These are phyloP conservation scores for Phenganax stokvisi DNA, from an alignment of 92 coral and sea anemone species.

Conservation along the genomic window DNA sequence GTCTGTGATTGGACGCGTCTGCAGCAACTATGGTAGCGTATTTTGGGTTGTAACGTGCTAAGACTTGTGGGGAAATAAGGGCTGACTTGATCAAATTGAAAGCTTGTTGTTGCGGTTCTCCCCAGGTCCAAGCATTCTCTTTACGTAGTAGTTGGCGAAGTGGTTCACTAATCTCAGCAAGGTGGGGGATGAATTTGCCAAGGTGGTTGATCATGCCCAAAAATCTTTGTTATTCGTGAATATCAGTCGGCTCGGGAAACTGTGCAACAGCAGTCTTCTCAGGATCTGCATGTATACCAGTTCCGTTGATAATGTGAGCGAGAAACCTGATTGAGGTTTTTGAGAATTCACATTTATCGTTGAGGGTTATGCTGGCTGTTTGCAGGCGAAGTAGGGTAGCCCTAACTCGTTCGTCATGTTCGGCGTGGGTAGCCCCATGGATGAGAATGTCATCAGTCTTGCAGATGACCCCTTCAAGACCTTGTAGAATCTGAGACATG, in stretches of 20 bases:
- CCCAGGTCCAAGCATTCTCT: conserved; percentile 39
- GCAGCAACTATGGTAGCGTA: conserved; percentile 51
- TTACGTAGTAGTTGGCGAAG: conserved; percentile 37
- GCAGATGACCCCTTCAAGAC: conserved; percentile 37
- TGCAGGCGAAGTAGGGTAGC: conserved; percentile 43
- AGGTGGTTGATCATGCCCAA: conserved; percentile 64
- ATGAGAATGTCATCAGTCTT: conserved; percentile 58
- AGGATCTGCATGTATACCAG: conserved; percentile 53
- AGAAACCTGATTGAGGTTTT: conserved; percentile 53
- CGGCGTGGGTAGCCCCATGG: conserved; percentile 43
- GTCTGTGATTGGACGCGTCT: conserved; percentile 52
- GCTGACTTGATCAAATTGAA: conserved; percentile 32
- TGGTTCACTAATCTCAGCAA: conserved; percentile 42
- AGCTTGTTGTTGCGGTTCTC: conserved; percentile 39
- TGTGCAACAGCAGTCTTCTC: conserved; percentile 47
- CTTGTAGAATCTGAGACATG: conserved; percentile 46
- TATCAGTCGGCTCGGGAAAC: neutral
- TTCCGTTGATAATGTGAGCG: conserved; percentile 44
- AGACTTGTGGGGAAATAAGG: conserved; percentile 27
- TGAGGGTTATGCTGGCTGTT: conserved; percentile 51
- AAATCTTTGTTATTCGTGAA: conserved; percentile 46
- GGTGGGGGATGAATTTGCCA: conserved; percentile 48
- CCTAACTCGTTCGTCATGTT: conserved; percentile 50
- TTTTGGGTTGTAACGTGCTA: conserved; percentile 42
- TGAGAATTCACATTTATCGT: conserved; percentile 51